Evolutionary conservation across 2,113 vertebrate genomes (phyloP), one percentile per base, ranked within the genome.

Genomic region (Alaudala cheleensis): DNA sequence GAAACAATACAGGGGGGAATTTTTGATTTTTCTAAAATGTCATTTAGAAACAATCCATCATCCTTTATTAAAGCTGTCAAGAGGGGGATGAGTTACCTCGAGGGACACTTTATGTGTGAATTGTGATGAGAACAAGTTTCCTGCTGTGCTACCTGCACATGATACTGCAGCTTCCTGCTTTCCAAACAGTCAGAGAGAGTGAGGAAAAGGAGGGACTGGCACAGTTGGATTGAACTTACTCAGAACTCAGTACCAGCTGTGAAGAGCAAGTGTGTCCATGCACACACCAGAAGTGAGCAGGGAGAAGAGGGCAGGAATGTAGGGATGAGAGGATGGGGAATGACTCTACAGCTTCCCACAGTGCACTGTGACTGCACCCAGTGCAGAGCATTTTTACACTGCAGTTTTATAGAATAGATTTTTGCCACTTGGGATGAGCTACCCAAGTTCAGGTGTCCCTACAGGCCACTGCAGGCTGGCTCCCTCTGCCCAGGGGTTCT

Each of bases 51-150:
- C 93, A 95, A 96, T 91, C 90, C 92, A 92, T 95, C 93, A 95
- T 95, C 80, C 71, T 96, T 95, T 96, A 96, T 97, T 95, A 96
- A 94, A 93, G 80, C 94, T 84, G 94, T 96, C 96, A 95, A 53
- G 77, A 93, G 86, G 31, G 78, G 82, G 79, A 92, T 83, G 77
- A 91, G 85, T 87, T 93, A 90, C 84, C 95, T 95, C 79, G 0
- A 91, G 95, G 94, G 93, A 93, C 91, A 0, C 81, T 86, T 89
- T 92, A 50, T 81, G 88, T 81, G 92, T 89, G 91, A 94, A 96
- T 70, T 61, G 92, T 91, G 91, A 96, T 82, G 93, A 56, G 57
- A 95, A 93, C 81, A 49, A 17, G 84, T 89, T 95, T 90, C 81
- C 58, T 85, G 66, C 88, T 89, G 81, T 62, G 92, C 88, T 89